Evolutionary conservation across 1,140 invertebrate genomes (phyloP).

Genomic region (Spodoptera litura): DNA sequence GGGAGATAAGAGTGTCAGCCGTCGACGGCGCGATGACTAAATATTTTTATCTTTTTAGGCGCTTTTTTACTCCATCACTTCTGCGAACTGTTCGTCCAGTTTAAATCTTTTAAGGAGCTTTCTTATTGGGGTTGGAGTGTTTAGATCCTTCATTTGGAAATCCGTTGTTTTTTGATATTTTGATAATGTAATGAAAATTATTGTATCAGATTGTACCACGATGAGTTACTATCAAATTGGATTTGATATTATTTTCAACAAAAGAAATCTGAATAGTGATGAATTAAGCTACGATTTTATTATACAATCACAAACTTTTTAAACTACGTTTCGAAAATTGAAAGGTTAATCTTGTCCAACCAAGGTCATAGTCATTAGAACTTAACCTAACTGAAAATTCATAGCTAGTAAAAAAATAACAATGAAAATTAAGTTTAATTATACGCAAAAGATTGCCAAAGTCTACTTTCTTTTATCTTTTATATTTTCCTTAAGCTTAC

Average conservation of each 20-base stretch:
- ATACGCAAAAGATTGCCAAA: background rate
- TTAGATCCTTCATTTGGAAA: background rate
- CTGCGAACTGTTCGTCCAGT: conserved; percentile 8
- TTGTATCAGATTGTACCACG: background rate
- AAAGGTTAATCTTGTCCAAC: too few relatives aligned
- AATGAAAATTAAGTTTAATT: background rate
- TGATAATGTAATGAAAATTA: background rate
- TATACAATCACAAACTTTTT: too few relatives aligned
- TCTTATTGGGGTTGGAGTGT: conserved; percentile 1
- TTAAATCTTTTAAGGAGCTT: conserved; percentile 31
- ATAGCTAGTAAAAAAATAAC: too few relatives aligned
- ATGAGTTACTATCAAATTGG: too few relatives aligned
- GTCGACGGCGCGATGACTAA: conserved; percentile 11
- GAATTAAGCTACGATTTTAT: too few relatives aligned
- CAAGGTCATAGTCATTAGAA: too few relatives aligned
- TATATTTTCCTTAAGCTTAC: too few relatives aligned
- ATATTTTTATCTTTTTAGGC: conserved; percentile 26
- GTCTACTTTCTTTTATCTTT: background rate
- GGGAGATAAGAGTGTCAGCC: conserved; percentile 24
- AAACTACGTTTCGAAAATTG: too few relatives aligned
- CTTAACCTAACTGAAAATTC: too few relatives aligned
- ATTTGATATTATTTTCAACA: too few relatives aligned
- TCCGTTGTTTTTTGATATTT: conserved; percentile 5
- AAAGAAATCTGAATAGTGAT: too few relatives aligned
- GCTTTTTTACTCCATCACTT: conserved; percentile 8